Percentiles rank a stretch among this genome's conserved stretches.
phyloP scores from a whole-genome alignment of 1,140 invertebrate species.

The Bradynema listronoti region DNA sequence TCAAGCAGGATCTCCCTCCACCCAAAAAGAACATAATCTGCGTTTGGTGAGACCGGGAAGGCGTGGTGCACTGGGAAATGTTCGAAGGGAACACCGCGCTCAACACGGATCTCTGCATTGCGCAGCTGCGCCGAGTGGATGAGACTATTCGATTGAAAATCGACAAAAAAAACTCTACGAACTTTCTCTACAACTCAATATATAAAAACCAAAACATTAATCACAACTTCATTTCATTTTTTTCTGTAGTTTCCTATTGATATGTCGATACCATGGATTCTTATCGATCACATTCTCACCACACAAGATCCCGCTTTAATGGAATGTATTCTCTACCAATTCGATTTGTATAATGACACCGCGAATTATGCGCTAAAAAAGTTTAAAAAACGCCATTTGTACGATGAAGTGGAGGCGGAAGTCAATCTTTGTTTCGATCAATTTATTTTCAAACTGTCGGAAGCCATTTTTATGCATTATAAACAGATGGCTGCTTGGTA shows the following conservation, averaged over 20 bases:
- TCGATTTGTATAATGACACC: slow-evolving; percentile 97
- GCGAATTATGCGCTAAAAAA: slow-evolving; percentile 92
- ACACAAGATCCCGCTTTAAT: slow-evolving; percentile 98
- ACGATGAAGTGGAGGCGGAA: slow-evolving; percentile 97
- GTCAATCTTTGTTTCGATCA: slow-evolving; percentile 99
- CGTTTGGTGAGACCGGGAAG: too few species aligned
- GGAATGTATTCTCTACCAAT: slow-evolving; percentile 94
- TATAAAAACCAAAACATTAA: too few species aligned
- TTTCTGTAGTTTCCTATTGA: slow-evolving; percentile 98
- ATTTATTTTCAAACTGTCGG: slow-evolving; percentile 95
- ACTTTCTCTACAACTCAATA: too few species aligned
- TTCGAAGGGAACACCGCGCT: too few species aligned
- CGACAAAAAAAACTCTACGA: too few species aligned
- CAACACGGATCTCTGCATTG: too few species aligned
- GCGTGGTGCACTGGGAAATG: too few species aligned
- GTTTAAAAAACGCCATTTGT: slow-evolving; percentile 94
- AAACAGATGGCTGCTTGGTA: slow-evolving; percentile 86
- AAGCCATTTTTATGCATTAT: slow-evolving; percentile 96
- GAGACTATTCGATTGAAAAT: too few species aligned
- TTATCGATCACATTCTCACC: slow-evolving; percentile 92
- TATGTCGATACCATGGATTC: slow-evolving; percentile 99
- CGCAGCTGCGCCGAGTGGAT: too few species aligned
- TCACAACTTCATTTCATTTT: too few species aligned
- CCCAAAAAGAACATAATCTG: too few species aligned
- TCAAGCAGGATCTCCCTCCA: too few species aligned